phyloP scores from a whole-genome alignment of 2,113 vertebrate genomes.

The Carassius carassius region DNA sequence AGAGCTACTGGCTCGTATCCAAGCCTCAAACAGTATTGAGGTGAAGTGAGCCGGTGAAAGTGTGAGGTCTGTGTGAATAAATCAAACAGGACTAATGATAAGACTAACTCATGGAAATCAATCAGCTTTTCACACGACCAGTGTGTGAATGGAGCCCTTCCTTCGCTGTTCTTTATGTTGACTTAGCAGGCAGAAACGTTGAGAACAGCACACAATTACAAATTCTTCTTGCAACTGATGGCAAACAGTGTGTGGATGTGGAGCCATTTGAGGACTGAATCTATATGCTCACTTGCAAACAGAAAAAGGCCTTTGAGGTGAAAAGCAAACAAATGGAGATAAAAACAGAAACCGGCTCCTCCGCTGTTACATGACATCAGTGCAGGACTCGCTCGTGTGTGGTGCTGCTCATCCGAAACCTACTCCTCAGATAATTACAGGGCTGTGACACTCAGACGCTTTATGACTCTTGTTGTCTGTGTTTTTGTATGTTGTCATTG shows the following conservation, averaged over 20 bases:
- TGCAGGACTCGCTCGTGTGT: slow-evolving; percentile 1
- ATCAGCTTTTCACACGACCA: background rate
- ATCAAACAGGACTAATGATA: background rate
- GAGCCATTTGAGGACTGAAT: background rate
- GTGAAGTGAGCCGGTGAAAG: slow-evolving; percentile 2
- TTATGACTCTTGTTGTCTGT: background rate
- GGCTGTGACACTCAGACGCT: slow-evolving; percentile 21
- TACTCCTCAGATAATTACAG: slow-evolving; percentile 54
- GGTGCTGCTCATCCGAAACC: slow-evolving; percentile 27
- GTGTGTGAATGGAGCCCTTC: slow-evolving; percentile 12
- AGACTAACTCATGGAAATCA: background rate
- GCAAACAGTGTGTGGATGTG: background rate
- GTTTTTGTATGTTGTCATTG: background rate
- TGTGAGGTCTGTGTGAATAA: background rate
- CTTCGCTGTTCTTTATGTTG: slow-evolving; percentile 1
- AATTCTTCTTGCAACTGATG: background rate
- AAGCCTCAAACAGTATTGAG: background rate
- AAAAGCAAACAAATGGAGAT: background rate
- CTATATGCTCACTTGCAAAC: background rate
- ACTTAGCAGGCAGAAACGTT: slow-evolving; percentile 22
- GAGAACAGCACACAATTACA: slow-evolving; percentile 47
- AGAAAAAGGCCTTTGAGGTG: slow-evolving; percentile 6
- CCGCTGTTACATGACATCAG: slow-evolving; percentile 29
- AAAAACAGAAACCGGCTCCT: slow-evolving; percentile 44
- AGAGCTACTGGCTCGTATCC: background rate